Evolutionary conservation across 2,888 invertebrate species (phyloP), one percentile per base, ranked within the genome.

Genomic region (Mythimna vitellina): DNA sequence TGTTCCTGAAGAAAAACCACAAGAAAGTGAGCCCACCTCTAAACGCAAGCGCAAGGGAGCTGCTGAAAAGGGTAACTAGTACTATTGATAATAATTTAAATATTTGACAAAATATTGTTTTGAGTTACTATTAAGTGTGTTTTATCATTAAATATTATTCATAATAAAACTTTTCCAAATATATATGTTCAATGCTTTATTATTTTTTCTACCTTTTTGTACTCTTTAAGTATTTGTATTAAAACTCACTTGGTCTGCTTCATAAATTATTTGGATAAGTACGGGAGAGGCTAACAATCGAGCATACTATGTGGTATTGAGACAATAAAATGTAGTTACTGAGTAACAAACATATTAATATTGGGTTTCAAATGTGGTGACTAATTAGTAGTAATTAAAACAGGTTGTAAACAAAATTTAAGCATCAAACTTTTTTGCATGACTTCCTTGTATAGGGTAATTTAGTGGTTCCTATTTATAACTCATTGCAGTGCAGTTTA

Each of bases 1-100:
- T 32, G 85, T 86, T 49, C 73, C 87, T 17, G 95, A 95, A 71
- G 79, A 89, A 0, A 94, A 94, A 82, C 88, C 89, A 4, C 90
- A 91, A 73, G 94, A 93, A 4, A 92, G 88, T 7, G 95, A 95
- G 80, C 87, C 92, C 17, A 90, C 89, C 10, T 88, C 89, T 54
- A 95, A 95, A 84, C 92, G 95, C 77, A 90, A 93, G 81, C 95
- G 95, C 85, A 95, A 95, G 84, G 89, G 87, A 42, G 88, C 90
- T 2, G 95, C 95, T 58, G 95, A 95, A 49, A 95, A 95, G 95
- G 96, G 96, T 96, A 96, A 95, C 86, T 96, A 95, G 90, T 89
- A 87, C 86, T 90, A 88, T 91, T 90, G 86, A 89, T 89, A 86
- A 68, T 84, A 86, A 85, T 90, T 88, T 87, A 84, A 86, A 86